Evolutionary conservation across 2,113 vertebrate species (phyloP), one percentile per base, ranked within the genome.

Genomic region (Urocolius indicus): DNA sequence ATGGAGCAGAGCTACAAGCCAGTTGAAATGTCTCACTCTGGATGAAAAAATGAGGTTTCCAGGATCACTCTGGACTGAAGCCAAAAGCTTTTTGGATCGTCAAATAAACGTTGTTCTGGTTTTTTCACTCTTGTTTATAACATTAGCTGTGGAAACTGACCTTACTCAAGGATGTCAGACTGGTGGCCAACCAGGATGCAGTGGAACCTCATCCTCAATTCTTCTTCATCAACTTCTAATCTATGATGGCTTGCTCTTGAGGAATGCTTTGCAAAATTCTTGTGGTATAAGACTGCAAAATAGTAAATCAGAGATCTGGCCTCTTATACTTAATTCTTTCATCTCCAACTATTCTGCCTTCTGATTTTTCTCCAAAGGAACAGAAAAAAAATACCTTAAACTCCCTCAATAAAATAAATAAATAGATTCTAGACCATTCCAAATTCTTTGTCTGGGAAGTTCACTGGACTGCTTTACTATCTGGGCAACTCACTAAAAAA

Each of bases 271-370:
- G 71, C 82, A 83, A 83, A 95, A 95, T 95, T 94, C 78, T 82
- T 97, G 96, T 91, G 93, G 93, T 91, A 5, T 43, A 69, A 84
- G 79, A 29, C 66, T 15, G 49, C 54, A 80, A 93, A 93, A 82
- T 54, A 94, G 72, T 94, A 95, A 91, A 96, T 93, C 94, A 93
- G 67, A 74, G 55, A 77, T 73, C 62, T 93, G 89, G 93, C 34
- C 82, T 93, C 51, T 72, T 80, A 15, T 26, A 17, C 68, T 76
- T 66, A 19, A 16, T 86, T 67, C 57, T 80, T 90, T 86, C 79
- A 94, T 83, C 67, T 93, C 67, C 78, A 74, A 11, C 75, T 83
- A 29, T 49, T 88, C 51, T 36, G 6, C 58, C 74, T 54, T 65
- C n/a, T 79, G 46, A 22, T 46, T 84, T 85, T 87, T 77, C 78